These are phyloP conservation scores for Drosophila virilis DNA, from an alignment of 1,140 invertebrate species.

Conservation along the genomic window DNA sequence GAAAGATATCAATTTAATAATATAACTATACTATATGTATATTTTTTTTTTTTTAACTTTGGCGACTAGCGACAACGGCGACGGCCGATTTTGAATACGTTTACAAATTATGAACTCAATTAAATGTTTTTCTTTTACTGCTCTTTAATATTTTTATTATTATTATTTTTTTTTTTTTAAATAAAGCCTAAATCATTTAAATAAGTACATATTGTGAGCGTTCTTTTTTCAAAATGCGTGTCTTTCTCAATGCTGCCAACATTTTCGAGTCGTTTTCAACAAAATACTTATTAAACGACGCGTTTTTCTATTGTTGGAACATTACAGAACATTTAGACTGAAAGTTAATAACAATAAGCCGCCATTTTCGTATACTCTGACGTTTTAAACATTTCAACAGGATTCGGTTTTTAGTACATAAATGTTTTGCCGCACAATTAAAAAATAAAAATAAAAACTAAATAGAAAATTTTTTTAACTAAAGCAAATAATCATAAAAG, in stretches of 20 bases:
- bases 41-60: constrained; percentile 7
- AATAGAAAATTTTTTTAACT: constrained; percentile 25
- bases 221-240: constrained; percentile 32
- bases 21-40: background rate
- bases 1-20: constrained; percentile 11
- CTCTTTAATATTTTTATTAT: too few species aligned
- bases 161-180: constrained; percentile 56
- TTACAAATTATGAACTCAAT: background rate
- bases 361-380: too few species aligned
- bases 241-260: constrained; percentile 1
- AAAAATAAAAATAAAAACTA: background rate
- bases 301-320: constrained; percentile 1
- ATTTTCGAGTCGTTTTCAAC: constrained; percentile 34
- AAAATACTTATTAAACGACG: constrained; percentile 8
- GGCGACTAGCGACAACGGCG: constrained; percentile 1
- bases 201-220: constrained; percentile 29
- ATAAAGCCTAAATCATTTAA: constrained; percentile 55
- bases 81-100: background rate
- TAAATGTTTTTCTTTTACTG: background rate
- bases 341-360: background rate
- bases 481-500: background rate
- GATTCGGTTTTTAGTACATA: too few species aligned
- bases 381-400: too few species aligned
- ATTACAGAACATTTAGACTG: constrained; percentile 7
- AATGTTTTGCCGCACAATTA: background rate